These are phyloP conservation scores for Brienomyrus longianalis DNA, from an alignment of 2,113 vertebrate genomes.

Conservation along the genomic window DNA sequence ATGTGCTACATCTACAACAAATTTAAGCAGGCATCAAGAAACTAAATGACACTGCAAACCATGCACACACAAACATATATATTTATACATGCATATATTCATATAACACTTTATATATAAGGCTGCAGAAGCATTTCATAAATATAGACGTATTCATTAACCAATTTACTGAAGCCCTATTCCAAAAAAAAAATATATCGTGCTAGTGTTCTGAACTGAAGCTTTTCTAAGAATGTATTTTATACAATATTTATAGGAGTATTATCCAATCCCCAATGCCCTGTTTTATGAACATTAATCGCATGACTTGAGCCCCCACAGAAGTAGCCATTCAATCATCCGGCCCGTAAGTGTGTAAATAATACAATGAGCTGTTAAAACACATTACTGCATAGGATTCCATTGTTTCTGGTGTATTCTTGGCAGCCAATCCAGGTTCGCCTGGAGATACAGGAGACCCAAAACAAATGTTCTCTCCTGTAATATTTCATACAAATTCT, in stretches of 20 bases:
- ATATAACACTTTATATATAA: not conserved
- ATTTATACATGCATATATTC: not conserved
- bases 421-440: not conserved
- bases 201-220: not conserved
- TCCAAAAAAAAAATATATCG: not conserved
- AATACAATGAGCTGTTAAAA: not conserved
- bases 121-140: not conserved
- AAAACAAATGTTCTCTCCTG: conserved; percentile 13
- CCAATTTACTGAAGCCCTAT: not conserved
- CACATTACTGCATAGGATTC: not conserved
- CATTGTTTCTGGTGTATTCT: not conserved
- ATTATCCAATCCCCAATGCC: not conserved
- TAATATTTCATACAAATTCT: not conserved
- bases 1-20: not conserved
- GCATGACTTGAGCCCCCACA: not conserved
- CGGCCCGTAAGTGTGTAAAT: not conserved
- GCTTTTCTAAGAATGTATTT: not conserved
- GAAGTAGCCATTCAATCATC: not conserved
- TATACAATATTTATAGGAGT: not conserved
- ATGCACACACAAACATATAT: too few species aligned
- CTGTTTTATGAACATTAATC: not conserved
- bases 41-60: not conserved
- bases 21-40: not conserved
- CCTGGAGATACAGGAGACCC: conserved; percentile 1
- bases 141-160: not conserved